A percentile compares a stretch with the other conserved stretches of the same genome.
These are phyloP conservation scores for Hippopotamus amphibius DNA, from an alignment of 2,113 vertebrate species.

Conservation along the genomic window DNA sequence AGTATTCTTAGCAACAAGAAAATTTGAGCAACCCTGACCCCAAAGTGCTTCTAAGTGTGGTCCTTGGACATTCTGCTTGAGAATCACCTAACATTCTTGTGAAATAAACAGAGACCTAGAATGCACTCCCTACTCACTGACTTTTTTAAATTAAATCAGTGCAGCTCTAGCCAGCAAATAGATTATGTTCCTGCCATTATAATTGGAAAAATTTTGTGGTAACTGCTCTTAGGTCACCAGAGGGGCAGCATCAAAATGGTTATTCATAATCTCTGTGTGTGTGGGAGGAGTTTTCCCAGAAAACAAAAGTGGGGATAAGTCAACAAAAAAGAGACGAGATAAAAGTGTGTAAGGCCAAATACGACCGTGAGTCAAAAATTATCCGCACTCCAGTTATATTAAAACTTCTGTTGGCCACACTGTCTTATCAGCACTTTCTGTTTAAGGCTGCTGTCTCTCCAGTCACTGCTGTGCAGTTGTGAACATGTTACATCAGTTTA, in stretches of 20 bases:
- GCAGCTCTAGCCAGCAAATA: neutral
- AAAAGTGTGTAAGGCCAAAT: slow-evolving; percentile 2
- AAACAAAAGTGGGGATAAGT: neutral
- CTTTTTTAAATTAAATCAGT: neutral
- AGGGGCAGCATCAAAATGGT: neutral
- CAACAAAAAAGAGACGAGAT: neutral
- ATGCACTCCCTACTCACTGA: neutral
- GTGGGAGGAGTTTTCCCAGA: neutral
- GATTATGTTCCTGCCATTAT: neutral
- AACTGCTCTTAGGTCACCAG: neutral
- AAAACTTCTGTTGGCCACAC: too few relatives aligned
- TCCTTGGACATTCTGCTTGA: neutral
- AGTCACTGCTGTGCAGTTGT: too few relatives aligned
- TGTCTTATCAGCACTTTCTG: too few relatives aligned
- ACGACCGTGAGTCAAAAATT: too few relatives aligned
- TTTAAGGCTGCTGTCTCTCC: too few relatives aligned
- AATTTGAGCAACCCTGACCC: neutral
- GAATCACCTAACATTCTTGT: neutral
- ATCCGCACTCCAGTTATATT: too few relatives aligned
- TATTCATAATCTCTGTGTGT: neutral
- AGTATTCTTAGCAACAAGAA: slow-evolving; percentile 9
- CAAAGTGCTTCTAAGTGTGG: neutral
- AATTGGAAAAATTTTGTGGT: neutral
- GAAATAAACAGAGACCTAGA: neutral
- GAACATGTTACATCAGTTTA: too few relatives aligned